These are phyloP conservation scores for Drosophila pegasa DNA, from an alignment of 2,888 invertebrate species.

Conservation along the genomic window DNA sequence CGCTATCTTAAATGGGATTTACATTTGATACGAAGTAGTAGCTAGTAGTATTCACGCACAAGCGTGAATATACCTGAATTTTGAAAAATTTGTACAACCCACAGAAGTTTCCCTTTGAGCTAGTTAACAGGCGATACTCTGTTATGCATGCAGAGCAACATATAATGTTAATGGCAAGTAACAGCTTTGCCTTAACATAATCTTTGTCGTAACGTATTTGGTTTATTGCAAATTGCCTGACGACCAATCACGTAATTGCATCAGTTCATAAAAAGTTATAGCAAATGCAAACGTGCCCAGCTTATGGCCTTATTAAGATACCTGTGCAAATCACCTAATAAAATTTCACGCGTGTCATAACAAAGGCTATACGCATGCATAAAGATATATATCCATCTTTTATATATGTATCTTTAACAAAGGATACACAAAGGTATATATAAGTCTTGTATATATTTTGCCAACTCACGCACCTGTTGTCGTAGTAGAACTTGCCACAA, in stretches of 20 bases:
- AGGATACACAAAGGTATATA: neutral
- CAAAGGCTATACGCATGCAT: neutral
- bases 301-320: constrained; percentile 15
- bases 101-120: neutral
- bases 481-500: constrained; percentile 96
- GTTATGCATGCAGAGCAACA: neutral
- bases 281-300: constrained; percentile 5
- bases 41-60: neutral
- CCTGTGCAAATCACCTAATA: constrained; percentile 7
- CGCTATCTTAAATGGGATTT: neutral
- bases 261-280: constrained; percentile 24
- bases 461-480: constrained; percentile 88
- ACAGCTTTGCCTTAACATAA: neutral
- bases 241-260: constrained; percentile 17
- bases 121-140: neutral
- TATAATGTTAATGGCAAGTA: neutral
- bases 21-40: neutral
- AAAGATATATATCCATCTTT: neutral
- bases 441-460: neutral
- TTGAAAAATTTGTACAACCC: neutral
- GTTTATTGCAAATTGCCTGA: constrained; percentile 3
- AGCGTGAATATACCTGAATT: too few species aligned
- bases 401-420: constrained; percentile 10
- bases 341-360: constrained; percentile 5
- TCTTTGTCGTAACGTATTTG: constrained; percentile 1